Evolutionary conservation across 2,888 invertebrate species (phyloP).

Genomic region (Endotricha flammealis): DNA sequence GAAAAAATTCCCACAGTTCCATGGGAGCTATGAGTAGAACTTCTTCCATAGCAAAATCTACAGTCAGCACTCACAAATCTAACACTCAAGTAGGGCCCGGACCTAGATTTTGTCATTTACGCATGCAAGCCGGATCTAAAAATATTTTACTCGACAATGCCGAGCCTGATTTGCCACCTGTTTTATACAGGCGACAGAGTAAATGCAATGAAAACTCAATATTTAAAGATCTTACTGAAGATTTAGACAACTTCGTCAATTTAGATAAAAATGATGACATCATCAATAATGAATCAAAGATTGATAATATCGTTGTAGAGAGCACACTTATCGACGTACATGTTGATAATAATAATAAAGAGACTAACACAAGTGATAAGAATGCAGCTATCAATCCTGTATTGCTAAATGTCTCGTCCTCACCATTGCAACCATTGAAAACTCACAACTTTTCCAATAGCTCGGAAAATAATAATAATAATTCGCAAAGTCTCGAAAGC

Average conservation of each 20-base stretch:
- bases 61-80: constrained; percentile 70
- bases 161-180: constrained; percentile 83
- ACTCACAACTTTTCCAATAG: constrained; percentile 65
- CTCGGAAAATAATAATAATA: constrained; percentile 62
- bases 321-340: constrained; percentile 69
- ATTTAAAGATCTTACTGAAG: constrained; percentile 65
- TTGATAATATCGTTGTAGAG: constrained; percentile 59
- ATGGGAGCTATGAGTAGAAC: constrained; percentile 68
- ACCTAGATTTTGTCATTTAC: constrained; percentile 86
- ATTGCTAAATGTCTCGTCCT: constrained; percentile 65
- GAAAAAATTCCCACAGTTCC: constrained; percentile 66
- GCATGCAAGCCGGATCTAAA: constrained; percentile 87
- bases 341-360: constrained; percentile 62
- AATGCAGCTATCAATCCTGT: constrained; percentile 59
- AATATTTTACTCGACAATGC: constrained; percentile 89
- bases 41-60: constrained; percentile 69
- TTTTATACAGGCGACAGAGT: constrained; percentile 82
- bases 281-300: constrained; percentile 40
- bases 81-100: constrained; percentile 77
- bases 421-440: constrained; percentile 67
- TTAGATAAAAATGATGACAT: constrained; percentile 48
- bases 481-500: constrained; percentile 53
- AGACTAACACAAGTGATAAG: constrained; percentile 41
- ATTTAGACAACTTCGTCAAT: constrained; percentile 58
- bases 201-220: constrained; percentile 67